These are phyloP conservation scores for Trididemnum clinides DNA, from an alignment of 23 tunicate species.

Conservation along the genomic window DNA sequence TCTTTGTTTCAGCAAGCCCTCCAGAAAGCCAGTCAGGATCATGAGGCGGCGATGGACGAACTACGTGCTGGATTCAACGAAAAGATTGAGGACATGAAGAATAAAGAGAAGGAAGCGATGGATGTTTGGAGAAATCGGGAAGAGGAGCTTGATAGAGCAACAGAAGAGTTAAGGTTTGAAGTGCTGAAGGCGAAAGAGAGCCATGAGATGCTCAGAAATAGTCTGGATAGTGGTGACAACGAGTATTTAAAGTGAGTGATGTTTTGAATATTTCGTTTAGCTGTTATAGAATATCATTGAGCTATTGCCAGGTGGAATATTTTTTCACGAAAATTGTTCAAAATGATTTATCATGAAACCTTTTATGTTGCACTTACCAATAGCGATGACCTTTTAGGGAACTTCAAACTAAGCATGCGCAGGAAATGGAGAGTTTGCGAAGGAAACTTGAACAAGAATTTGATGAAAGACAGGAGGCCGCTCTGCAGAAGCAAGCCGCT, in stretches of 20 bases:
- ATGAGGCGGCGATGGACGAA: not conserved
- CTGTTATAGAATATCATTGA: no score
- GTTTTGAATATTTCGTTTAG: not conserved
- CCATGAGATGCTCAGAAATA: constrained; percentile 9
- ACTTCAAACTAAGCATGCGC: constrained; percentile 14
- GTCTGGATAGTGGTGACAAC: constrained; percentile 24
- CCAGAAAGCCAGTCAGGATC: not conserved
- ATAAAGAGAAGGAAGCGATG: not conserved
- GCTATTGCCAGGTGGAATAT: no score
- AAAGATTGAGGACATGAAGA: not conserved
- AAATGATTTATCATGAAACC: not conserved
- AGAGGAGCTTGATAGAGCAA: not conserved
- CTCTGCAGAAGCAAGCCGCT: constrained; percentile 63
- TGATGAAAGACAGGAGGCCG: constrained; percentile 55
- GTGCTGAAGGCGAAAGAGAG: constrained; percentile 1
- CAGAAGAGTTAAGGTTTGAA: not conserved
- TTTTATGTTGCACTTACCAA: no score
- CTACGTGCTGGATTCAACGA: not conserved
- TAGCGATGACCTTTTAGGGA: no score
- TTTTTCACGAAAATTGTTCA: not conserved
- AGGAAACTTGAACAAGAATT: constrained; percentile 36
- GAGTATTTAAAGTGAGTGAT: constrained; percentile 38
- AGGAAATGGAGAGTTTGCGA: constrained; percentile 51
- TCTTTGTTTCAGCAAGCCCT: constrained; percentile 6
- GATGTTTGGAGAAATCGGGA: not conserved